phyloP scores from a whole-genome alignment of 2,113 vertebrate species.

The Gadus macrocephalus region DNA sequence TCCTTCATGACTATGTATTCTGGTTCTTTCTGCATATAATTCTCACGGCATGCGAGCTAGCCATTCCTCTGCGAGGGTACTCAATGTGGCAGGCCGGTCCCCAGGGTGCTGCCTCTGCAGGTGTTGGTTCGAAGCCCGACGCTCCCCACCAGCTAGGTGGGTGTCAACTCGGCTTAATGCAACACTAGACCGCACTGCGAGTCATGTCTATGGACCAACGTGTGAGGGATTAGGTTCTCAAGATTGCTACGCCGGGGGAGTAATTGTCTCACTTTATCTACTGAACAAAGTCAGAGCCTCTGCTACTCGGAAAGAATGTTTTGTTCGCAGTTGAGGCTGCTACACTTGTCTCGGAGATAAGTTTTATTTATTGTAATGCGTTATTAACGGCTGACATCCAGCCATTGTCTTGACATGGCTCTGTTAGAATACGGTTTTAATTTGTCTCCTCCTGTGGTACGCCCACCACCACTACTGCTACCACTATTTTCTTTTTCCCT shows the following conservation, averaged over 20 bases:
- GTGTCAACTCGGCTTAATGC: conserved; percentile 34
- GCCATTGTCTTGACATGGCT: conserved; percentile 32
- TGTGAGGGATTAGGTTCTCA: not conserved
- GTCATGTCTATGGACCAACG: not conserved
- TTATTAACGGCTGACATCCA: conserved; percentile 40
- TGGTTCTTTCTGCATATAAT: conserved; percentile 36
- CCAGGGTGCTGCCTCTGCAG: conserved; percentile 42
- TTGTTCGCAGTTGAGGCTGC: conserved; percentile 13
- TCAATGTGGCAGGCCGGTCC: conserved; percentile 39
- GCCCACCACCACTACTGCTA: conserved; percentile 20
- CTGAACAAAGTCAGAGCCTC: conserved; percentile 19
- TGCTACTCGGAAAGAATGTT: conserved; percentile 10
- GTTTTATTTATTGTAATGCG: conserved; percentile 28
- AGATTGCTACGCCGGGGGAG: not conserved
- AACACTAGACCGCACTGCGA: not conserved
- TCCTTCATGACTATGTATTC: conserved; percentile 9
- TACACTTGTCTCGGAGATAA: not conserved
- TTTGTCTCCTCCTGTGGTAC: conserved; percentile 43
- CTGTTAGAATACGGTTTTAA: conserved; percentile 41
- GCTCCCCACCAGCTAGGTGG: conserved; percentile 38
- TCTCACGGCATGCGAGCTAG: conserved; percentile 26
- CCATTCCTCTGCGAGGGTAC: conserved; percentile 32
- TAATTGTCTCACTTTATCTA: conserved; percentile 1
- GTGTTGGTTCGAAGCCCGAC: conserved; percentile 15
- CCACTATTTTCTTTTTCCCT: conserved; percentile 4